These are phyloP conservation scores for Drosophila mayaguana DNA, from an alignment of 2,888 invertebrate genomes.

Conservation along the genomic window DNA sequence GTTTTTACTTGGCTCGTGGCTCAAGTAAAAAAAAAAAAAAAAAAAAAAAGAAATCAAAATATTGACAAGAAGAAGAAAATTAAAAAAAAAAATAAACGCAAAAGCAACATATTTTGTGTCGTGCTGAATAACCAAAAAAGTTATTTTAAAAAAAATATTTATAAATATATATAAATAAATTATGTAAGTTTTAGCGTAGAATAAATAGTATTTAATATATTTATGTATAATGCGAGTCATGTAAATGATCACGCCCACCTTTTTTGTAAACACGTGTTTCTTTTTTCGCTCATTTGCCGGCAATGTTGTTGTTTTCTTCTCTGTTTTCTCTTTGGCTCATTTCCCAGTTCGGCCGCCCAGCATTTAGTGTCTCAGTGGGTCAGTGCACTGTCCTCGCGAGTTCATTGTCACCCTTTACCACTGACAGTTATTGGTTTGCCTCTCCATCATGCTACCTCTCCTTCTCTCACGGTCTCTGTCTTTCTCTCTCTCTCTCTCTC, in stretches of 20 bases:
- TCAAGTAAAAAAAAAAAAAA: conserved; percentile 5
- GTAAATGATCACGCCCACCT: conserved; percentile 1
- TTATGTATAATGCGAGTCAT: not conserved
- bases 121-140: conserved; percentile 34
- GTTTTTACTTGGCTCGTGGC: conserved; percentile 55
- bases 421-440: conserved; percentile 6
- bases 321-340: conserved; percentile 4
- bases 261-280: conserved; percentile 46
- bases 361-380: conserved; percentile 56
- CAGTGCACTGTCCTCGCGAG: conserved; percentile 67
- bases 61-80: not conserved
- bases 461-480: not conserved
- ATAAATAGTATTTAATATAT: not conserved
- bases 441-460: not conserved
- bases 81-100: not conserved
- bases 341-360: conserved; percentile 9
- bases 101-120: conserved; percentile 16
- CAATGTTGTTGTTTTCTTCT: conserved; percentile 18
- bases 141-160: not conserved
- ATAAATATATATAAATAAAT: conserved; percentile 19
- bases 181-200: conserved; percentile 57
- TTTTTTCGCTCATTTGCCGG: conserved; percentile 34
- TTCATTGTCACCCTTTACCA: conserved; percentile 68
- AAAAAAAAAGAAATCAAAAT: conserved; percentile 2
- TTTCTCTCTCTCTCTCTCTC: not conserved